Evolutionary conservation across 2,888 invertebrate species (phyloP).

Genomic region (Petrolisthes cinctipes): DNA sequence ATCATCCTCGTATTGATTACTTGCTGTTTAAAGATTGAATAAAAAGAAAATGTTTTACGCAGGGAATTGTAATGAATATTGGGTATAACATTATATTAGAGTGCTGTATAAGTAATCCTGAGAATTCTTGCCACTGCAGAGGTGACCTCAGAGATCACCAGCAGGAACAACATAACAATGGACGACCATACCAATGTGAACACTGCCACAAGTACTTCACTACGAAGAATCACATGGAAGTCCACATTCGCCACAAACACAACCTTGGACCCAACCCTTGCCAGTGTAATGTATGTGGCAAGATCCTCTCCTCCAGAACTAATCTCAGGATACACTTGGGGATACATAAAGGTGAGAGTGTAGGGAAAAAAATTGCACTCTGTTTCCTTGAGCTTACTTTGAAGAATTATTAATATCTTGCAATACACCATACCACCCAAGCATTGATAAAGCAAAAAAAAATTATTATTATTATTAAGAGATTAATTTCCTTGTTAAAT

Average conservation of each 20-base stretch:
- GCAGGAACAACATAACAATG: conserved; percentile 46
- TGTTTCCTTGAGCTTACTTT: too few relatives aligned
- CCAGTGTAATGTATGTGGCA: conserved; percentile 59
- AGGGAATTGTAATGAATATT: not conserved
- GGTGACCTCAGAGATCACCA: conserved; percentile 47
- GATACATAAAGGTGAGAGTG: conserved; percentile 57
- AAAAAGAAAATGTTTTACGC: not conserved
- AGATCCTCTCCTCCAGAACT: conserved; percentile 58
- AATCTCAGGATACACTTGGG: conserved; percentile 60
- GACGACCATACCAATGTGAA: conserved; percentile 58
- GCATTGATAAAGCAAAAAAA: too few relatives aligned
- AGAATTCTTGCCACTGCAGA: not conserved
- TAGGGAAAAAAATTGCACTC: too few relatives aligned
- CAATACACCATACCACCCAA: too few relatives aligned
- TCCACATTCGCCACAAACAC: conserved; percentile 60
- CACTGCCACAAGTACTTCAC: conserved; percentile 61
- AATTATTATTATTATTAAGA: not conserved
- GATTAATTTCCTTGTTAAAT: not conserved
- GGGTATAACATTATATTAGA: too few relatives aligned
- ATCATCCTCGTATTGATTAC: too few relatives aligned
- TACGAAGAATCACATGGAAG: conserved; percentile 58
- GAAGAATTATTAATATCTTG: too few relatives aligned
- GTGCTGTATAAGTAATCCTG: too few relatives aligned
- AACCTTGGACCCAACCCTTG: conserved; percentile 51
- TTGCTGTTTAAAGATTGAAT: too few relatives aligned